Conservation (phyloP, 2,113 vertebrate genomes). For the Megaleporinus macrocephalus region DNA sequence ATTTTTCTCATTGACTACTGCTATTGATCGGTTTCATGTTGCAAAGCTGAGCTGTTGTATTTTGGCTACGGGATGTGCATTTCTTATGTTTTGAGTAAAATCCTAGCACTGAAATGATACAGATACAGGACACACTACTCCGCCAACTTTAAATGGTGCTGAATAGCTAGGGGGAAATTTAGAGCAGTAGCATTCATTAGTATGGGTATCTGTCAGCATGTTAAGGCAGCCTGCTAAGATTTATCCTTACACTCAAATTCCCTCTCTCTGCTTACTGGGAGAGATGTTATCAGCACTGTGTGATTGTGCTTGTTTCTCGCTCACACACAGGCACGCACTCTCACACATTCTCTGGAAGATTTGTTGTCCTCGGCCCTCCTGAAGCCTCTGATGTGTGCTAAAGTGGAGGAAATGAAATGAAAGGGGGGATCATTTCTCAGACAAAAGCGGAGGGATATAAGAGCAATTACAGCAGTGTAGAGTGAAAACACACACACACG, state of each 20-base stretch:
- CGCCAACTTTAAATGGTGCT: slow-evolving; percentile 25
- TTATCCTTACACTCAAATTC: slow-evolving; percentile 9
- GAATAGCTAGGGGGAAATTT: slow-evolving; percentile 24
- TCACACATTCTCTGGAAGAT: slow-evolving; percentile 1
- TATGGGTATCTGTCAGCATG: slow-evolving; percentile 17
- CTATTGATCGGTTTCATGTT: too few relatives aligned
- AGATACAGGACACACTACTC: not conserved
- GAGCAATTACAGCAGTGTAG: slow-evolving; percentile 20
- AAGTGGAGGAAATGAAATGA: slow-evolving; percentile 45
- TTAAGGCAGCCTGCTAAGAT: slow-evolving; percentile 19
- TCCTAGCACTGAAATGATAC: not conserved
- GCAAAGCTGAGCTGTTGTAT: too few relatives aligned
- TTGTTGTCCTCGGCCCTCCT: slow-evolving; percentile 32
- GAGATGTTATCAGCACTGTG: slow-evolving; percentile 10
- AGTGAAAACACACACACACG: not conserved
- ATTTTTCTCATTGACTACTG: too few relatives aligned
- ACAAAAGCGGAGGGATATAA: slow-evolving; percentile 35
- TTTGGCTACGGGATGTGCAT: not conserved
- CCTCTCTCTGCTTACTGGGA: slow-evolving; percentile 16
- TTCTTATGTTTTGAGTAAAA: not conserved
- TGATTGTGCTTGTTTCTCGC: not conserved
- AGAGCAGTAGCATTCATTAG: slow-evolving; percentile 37
- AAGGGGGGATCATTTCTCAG: slow-evolving; percentile 35
- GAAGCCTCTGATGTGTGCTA: slow-evolving; percentile 35
- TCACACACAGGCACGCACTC: not conserved